A percentile compares a stretch with the other conserved stretches of the same genome.
These are phyloP conservation scores for Puffinus mauretanicus DNA, from an alignment of 2,113 vertebrate genomes.

Conservation along the genomic window DNA sequence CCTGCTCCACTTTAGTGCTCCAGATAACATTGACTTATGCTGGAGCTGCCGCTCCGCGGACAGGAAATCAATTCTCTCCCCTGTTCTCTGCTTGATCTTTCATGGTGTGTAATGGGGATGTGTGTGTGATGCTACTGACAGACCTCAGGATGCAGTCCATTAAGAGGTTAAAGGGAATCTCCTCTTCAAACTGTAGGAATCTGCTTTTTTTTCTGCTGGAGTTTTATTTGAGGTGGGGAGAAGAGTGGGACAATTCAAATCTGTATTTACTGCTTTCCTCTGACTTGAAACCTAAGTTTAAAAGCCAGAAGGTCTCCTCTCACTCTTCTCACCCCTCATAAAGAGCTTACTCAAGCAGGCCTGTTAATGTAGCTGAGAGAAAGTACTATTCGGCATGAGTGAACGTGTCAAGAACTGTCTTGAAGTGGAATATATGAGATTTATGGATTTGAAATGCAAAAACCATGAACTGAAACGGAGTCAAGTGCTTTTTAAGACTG, in stretches of 20 bases:
- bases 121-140: conserved; percentile 59
- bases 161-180: conserved; percentile 38
- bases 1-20: background rate
- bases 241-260: background rate
- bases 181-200: background rate
- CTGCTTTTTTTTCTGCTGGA: background rate
- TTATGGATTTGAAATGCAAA: background rate
- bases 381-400: background rate
- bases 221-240: background rate
- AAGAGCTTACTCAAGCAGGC: background rate
- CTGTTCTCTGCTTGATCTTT: background rate
- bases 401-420: background rate
- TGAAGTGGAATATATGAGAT: background rate
- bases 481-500: background rate
- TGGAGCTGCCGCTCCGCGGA: background rate
- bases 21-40: conserved; percentile 24
- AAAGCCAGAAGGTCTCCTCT: background rate
- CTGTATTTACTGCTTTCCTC: background rate
- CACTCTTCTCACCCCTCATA: background rate
- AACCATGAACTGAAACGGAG: background rate
- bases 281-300: background rate
- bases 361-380: background rate
- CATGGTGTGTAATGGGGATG: background rate
- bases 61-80: conserved; percentile 12
- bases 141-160: conserved; percentile 31